Evolutionary conservation across 2,113 vertebrate genomes (phyloP).

Genomic region (Otocyon megalotis): DNA sequence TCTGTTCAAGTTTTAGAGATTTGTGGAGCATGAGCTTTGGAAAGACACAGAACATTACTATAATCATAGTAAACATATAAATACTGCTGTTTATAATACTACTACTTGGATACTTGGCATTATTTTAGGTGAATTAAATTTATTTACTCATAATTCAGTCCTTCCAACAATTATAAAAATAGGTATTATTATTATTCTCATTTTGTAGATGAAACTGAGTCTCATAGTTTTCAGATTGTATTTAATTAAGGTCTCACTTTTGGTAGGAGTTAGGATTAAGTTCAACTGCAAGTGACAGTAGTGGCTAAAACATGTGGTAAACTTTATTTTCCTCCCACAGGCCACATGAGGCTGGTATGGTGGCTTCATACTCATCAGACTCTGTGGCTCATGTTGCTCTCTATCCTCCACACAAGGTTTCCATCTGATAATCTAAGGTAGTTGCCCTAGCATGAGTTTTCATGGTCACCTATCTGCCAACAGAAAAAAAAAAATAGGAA

Average conservation of each 20-base stretch:
- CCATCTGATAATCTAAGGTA: no score
- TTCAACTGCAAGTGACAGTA: not conserved
- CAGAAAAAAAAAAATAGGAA: not conserved
- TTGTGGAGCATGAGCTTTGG: not conserved
- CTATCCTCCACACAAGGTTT: not conserved
- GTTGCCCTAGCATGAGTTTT: not conserved
- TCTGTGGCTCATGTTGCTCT: not conserved
- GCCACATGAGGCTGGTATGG: not conserved
- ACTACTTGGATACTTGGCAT: not conserved
- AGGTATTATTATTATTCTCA: not conserved
- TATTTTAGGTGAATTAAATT: constrained; percentile 9
- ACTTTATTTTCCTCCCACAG: not conserved
- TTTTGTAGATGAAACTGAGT: constrained; percentile 11
- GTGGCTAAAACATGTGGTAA: not conserved
- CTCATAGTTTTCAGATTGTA: not conserved
- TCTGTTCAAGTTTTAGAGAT: not conserved
- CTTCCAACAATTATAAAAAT: not conserved
- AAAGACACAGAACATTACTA: not conserved
- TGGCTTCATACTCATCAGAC: not conserved
- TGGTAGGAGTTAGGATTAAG: constrained; percentile 13
- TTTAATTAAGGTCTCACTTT: not conserved
- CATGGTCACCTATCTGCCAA: not conserved
- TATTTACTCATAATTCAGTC: constrained; percentile 26
- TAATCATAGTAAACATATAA: not conserved
- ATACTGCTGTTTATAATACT: not conserved